Conservation (phyloP, 2,797 vertebrate genomes). For the Petrocephalus sullivani region DNA sequence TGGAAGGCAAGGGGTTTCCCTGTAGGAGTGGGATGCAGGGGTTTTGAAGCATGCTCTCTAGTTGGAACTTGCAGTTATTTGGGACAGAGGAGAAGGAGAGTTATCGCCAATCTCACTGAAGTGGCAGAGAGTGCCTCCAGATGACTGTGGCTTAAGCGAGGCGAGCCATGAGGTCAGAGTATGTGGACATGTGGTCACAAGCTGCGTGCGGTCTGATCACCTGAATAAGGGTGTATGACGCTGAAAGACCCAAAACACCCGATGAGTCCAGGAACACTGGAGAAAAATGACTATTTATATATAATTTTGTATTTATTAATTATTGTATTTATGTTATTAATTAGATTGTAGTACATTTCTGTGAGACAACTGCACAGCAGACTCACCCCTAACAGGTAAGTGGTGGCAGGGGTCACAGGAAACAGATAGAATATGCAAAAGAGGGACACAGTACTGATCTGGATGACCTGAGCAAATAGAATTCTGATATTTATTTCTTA, state of each 20-base stretch:
- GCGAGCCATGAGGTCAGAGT: neutral
- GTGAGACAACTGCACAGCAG: neutral
- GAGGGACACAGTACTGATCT: neutral
- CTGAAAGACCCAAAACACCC: neutral
- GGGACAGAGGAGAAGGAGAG: neutral
- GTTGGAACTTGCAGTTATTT: neutral
- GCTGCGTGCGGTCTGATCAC: neutral
- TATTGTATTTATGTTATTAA: neutral
- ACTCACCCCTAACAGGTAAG: neutral
- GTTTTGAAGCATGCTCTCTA: neutral
- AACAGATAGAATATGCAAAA: neutral
- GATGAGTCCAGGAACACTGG: neutral
- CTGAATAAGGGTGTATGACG: neutral
- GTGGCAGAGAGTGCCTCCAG: neutral
- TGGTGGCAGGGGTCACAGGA: neutral
- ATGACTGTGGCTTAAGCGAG: neutral
- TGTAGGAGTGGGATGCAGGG: neutral
- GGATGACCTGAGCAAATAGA: neutral
- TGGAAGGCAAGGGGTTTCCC: neutral
- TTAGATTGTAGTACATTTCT: neutral
- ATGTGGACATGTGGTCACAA: neutral
- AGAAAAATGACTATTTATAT: neutral
- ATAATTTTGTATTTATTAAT: no score
- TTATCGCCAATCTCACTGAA: neutral
- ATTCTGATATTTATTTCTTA: neutral